phyloP scores from a whole-genome alignment of 2,797 vertebrate species.

The Hypotaenidia okinawae region DNA sequence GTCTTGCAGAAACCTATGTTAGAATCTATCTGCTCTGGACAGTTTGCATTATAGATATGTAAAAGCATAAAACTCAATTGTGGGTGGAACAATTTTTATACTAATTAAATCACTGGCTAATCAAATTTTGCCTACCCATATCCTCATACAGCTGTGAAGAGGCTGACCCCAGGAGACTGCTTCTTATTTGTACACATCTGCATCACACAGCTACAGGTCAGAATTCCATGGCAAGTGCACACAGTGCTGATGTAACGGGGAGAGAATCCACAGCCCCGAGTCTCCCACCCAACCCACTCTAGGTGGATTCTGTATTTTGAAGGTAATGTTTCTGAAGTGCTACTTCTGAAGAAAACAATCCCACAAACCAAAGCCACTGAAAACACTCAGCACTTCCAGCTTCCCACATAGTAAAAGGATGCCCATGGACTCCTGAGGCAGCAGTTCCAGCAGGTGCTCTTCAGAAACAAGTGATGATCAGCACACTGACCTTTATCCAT shows the following conservation, averaged over 20 bases:
- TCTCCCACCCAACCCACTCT: background rate
- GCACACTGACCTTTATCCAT: background rate
- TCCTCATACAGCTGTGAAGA: background rate
- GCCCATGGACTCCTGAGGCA: background rate
- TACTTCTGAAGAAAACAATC: background rate
- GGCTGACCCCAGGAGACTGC: background rate
- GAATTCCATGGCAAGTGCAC: background rate
- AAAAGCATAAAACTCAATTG: background rate
- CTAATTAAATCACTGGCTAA: background rate
- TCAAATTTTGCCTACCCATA: background rate
- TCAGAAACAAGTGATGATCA: background rate
- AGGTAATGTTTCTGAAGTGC: background rate
- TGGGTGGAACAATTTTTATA: background rate
- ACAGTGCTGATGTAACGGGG: background rate
- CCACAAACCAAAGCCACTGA: too few relatives aligned
- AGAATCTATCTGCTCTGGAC: rapidly evolving
- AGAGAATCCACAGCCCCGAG: background rate
- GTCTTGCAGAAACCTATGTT: background rate
- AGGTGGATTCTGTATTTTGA: background rate
- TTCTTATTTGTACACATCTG: background rate
- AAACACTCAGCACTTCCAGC: background rate
- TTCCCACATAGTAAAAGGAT: background rate
- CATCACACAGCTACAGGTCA: background rate
- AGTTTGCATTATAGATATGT: background rate
- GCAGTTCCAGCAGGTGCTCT: background rate